Evolutionary conservation across 2,113 vertebrate genomes (phyloP), one percentile per base, ranked within the genome.

Genomic region (Pleuronectes platessa): DNA sequence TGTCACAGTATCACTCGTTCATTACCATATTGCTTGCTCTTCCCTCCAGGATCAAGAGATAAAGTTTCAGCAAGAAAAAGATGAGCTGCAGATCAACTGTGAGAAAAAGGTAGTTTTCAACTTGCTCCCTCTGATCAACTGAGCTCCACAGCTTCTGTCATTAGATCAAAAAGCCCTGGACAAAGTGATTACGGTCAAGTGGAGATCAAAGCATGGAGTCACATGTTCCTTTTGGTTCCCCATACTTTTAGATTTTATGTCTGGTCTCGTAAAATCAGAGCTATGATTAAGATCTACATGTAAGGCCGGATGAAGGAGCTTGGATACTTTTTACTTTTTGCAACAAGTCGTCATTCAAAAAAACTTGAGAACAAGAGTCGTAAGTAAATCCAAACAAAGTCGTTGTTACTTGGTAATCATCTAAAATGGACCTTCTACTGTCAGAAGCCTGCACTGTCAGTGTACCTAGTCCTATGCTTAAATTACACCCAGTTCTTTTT

Each of bases 91-190:
- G 76, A 79, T 40, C 80, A 81, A 21, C 40, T 94, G 89, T 89
- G 96, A 98, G 74, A 97, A 93, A 82, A 96, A 97, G 97, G 98
- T 99, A 94, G 26, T 0, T 65, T 76, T n/a, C 53, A 14, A 9
- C 31, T 54, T 12, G 4, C 54, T 71, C 13, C 24, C 53, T 37
- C 42, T 7, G 47, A 71, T 81, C 67, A 72, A 4, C 51, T 12
- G 42, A 66, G 18, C 64, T 76, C 62, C 66, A 61, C 40, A 71
- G 71, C 61, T 76, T 78, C 61, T 77, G 68, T 76, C 54, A 42
- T 53, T 79, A 59, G 45, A 31, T 71, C 81, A 51, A 51, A 51
- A 51, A 40, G 54, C 49, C 37, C 62, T 55, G 61, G 65, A 82
- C 55, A 77, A 72, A 68, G 70, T 69, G 66, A 82, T 77, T 83